Conservation (phyloP, 2,888 invertebrate genomes). For the Ornithoptera alexandrae region DNA sequence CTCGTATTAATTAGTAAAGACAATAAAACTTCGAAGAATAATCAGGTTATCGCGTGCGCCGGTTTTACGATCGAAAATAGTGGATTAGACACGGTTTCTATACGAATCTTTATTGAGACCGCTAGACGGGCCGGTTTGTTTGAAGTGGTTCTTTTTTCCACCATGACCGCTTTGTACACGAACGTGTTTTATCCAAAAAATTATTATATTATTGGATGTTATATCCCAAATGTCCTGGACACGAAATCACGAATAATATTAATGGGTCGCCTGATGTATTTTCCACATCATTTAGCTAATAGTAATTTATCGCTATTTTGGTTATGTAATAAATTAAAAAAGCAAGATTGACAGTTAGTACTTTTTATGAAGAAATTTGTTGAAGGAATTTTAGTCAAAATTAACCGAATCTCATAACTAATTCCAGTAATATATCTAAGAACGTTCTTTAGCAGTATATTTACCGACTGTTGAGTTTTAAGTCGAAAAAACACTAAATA, state of each 20-base stretch:
- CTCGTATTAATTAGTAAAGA: slow-evolving; percentile 45
- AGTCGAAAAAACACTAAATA: too few relatives aligned
- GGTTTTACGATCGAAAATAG: slow-evolving; percentile 48
- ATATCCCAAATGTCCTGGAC: slow-evolving; percentile 13
- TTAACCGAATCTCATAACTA: too few relatives aligned
- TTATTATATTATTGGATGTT: slow-evolving; percentile 24
- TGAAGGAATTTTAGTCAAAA: too few relatives aligned
- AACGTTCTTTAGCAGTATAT: too few relatives aligned
- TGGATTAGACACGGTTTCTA: slow-evolving; percentile 45
- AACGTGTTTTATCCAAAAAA: slow-evolving; percentile 24
- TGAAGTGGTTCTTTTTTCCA: slow-evolving; percentile 35
- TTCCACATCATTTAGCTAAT: neutral
- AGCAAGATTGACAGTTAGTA: neutral
- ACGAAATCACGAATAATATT: slow-evolving; percentile 6
- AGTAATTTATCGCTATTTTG: neutral
- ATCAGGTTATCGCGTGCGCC: slow-evolving; percentile 45
- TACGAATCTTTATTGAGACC: slow-evolving; percentile 37
- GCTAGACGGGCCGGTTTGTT: slow-evolving; percentile 40
- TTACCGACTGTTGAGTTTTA: too few relatives aligned
- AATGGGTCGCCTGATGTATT: neutral
- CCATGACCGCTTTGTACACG: slow-evolving; percentile 24
- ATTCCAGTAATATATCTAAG: too few relatives aligned
- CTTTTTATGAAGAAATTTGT: too few relatives aligned
- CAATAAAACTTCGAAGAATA: slow-evolving; percentile 44
- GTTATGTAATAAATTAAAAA: neutral